Evolutionary conservation across 2,888 invertebrate species (phyloP), one percentile per base, ranked within the genome.

Genomic region (Agrotis puta): DNA sequence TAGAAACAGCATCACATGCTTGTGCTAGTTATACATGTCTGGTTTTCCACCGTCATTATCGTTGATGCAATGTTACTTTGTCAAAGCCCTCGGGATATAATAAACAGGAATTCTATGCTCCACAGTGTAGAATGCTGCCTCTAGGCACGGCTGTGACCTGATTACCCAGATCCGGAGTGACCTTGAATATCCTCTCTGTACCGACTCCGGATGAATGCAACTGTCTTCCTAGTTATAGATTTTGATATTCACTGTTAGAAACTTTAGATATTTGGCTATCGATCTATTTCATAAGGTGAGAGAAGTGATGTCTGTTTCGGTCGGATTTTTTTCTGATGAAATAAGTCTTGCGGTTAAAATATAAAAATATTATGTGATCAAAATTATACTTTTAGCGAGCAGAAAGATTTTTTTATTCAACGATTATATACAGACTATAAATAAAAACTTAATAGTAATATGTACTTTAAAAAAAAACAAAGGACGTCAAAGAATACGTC

Each of bases 121-220:
- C 24, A 7, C 14, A 57, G 16, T 22, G 22, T 58, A 53, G 64
- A 45, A 64, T 79, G 74, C 63, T 50, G 58, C 64, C 80, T 80
- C 83, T 77, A 82, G 82, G 74, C 69, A 66, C 66, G 61, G 50
- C 74, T 83, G 63, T 82, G 82, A 89, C 89, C 89, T 81, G 79
- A 80, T 88, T 88, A 88, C 89, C 87, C 77, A 85, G 83, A 85
- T 86, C 79, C 66, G 74, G 74, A 73, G 76, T 47, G 78, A 68
- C 84, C 86, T 84, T 85, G 79, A 83, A 77, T 71, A 67, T 78
- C 77, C 78, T 83, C 74, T 39, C 56, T 33, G 50, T 69, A 63
- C 58, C 18, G 43, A 39, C 58, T 56, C 50, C 45, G 61, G 51
- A 43, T 57, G 11, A 56, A 65, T 65, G 45, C 45, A 56, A 48